A percentile compares a stretch with the other conserved stretches of the same genome.
Evolutionary conservation across 2,888 invertebrate species (phyloP).

Genomic region (Pterostichus madidus): DNA sequence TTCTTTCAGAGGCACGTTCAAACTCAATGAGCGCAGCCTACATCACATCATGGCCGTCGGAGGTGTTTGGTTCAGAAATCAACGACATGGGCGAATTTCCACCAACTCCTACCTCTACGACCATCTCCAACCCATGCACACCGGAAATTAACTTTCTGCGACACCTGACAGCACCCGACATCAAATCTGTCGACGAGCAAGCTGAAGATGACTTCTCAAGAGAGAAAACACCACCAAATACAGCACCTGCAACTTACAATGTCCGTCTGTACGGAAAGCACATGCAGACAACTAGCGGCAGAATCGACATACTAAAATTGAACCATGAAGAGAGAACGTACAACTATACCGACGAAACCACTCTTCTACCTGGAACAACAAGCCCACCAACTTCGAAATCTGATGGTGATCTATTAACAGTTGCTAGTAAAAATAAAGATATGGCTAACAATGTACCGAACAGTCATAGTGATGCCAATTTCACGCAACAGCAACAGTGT

Average conservation of each 20-base stretch:
- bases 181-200: slow-evolving; percentile 67
- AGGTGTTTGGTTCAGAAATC: slow-evolving; percentile 81
- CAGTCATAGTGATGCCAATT: slow-evolving; percentile 72
- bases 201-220: slow-evolving; percentile 67
- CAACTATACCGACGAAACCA: slow-evolving; percentile 35
- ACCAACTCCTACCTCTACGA: slow-evolving; percentile 78
- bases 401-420: slow-evolving; percentile 72
- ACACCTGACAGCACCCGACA: slow-evolving; percentile 63
- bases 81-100: slow-evolving; percentile 78
- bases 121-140: slow-evolving; percentile 69
- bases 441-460: slow-evolving; percentile 69
- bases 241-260: slow-evolving; percentile 46
- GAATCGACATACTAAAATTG: slow-evolving; percentile 47
- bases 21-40: slow-evolving; percentile 83
- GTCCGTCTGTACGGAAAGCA: background rate
- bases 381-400: slow-evolving; percentile 72
- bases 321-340: slow-evolving; percentile 29
- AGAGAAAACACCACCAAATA: slow-evolving; percentile 43
- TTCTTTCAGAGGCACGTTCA: slow-evolving; percentile 82
- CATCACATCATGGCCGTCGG: slow-evolving; percentile 78
- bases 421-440: slow-evolving; percentile 67
- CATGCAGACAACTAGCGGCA: background rate
- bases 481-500: slow-evolving; percentile 76
- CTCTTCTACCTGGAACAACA: slow-evolving; percentile 25
- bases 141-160: slow-evolving; percentile 63